Conservation (phyloP, 2,113 vertebrate species). For the Numida meleagris region DNA sequence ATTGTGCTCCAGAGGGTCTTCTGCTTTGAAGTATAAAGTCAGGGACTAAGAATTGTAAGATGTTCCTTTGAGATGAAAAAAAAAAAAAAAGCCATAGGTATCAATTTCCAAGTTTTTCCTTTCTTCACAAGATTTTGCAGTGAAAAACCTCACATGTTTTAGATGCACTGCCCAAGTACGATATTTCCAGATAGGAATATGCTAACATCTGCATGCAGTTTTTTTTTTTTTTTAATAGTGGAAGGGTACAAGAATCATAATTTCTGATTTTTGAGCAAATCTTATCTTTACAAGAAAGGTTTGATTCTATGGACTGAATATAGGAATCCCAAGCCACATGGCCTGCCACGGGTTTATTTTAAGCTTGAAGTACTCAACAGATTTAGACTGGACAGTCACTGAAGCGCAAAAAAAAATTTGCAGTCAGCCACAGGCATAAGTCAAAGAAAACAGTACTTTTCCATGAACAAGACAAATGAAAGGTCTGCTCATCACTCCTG, state of each 20-base stretch:
- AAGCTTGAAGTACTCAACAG: neutral
- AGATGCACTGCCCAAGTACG: neutral
- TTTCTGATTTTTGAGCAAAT: neutral
- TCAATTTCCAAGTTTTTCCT: neutral
- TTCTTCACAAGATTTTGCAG: neutral
- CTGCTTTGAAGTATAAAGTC: neutral
- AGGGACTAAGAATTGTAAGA: neutral
- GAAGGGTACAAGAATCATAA: neutral
- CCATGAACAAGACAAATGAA: neutral
- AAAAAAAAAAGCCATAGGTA: neutral
- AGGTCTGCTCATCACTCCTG: neutral
- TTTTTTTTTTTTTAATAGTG: neutral
- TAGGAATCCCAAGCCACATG: neutral
- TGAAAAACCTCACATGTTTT: neutral
- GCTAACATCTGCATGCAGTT: neutral
- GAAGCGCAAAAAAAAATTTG: neutral
- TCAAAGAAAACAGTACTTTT: neutral
- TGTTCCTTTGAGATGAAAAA: neutral
- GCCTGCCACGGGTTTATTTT: neutral
- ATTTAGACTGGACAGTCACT: neutral
- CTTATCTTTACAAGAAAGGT: neutral
- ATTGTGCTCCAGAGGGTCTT: neutral
- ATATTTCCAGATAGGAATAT: neutral
- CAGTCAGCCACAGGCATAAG: rapidly evolving
- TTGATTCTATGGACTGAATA: neutral